phyloP scores from a whole-genome alignment of 2,797 vertebrate species.

The Anguilla pacifica region DNA sequence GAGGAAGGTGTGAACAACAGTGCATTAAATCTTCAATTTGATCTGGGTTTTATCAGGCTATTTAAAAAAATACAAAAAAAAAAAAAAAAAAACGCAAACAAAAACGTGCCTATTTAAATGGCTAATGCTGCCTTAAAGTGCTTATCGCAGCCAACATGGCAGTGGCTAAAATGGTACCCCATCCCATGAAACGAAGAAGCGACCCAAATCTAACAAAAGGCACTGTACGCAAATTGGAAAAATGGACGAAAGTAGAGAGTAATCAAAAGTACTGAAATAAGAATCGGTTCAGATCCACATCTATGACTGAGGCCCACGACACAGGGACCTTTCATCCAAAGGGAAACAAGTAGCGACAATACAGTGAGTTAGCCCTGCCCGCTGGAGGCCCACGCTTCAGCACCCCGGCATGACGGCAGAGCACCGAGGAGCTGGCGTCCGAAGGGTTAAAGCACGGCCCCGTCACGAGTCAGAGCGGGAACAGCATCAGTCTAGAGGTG shows the following conservation, averaged over 20 bases:
- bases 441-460: conserved; percentile 45
- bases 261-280: conserved; percentile 12
- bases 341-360: conserved; percentile 35
- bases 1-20: conserved; percentile 54
- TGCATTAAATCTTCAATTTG: conserved; percentile 43
- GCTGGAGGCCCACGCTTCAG: conserved; percentile 20
- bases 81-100: background rate
- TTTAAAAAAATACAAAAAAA: conserved; percentile 42
- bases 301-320: conserved; percentile 31
- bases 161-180: conserved; percentile 73
- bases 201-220: conserved; percentile 50
- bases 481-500: conserved; percentile 40
- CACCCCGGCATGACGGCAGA: conserved; percentile 34
- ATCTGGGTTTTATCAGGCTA: conserved; percentile 65
- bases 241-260: conserved; percentile 9
- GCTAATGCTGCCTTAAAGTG: conserved; percentile 77
- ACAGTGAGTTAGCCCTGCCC: conserved; percentile 28
- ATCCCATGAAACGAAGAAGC: conserved; percentile 59
- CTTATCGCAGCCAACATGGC: conserved; percentile 74
- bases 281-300: conserved; percentile 24
- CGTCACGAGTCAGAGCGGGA: conserved; percentile 26
- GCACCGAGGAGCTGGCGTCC: conserved; percentile 37
- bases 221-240: conserved; percentile 29
- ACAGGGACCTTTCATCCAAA: conserved; percentile 26
- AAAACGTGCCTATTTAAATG: conserved; percentile 71